Evolutionary conservation across 2,888 invertebrate genomes (phyloP).

Genomic region (Rhyacophila evoluta): DNA sequence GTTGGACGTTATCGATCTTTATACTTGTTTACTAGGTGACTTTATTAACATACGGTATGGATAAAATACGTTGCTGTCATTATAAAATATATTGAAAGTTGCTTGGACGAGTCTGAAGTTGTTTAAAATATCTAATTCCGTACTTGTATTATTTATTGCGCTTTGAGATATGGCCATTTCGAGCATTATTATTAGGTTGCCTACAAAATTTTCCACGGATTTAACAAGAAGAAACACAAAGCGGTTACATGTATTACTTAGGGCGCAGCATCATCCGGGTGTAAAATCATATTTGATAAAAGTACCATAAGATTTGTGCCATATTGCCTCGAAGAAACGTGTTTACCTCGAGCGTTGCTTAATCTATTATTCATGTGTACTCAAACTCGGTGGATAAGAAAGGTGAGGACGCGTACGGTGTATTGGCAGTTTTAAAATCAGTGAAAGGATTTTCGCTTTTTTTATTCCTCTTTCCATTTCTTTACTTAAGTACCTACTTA

Average conservation of each 20-base stretch:
- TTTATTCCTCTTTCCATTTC: too few relatives aligned
- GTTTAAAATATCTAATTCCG: background rate
- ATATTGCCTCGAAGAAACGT: slow-evolving; percentile 28
- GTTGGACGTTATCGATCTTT: too few relatives aligned
- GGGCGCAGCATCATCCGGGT: background rate
- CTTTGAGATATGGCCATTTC: background rate
- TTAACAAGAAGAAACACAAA: background rate
- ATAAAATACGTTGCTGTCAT: too few relatives aligned
- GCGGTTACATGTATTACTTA: background rate
- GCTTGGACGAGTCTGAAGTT: background rate
- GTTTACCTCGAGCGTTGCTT: slow-evolving; percentile 33
- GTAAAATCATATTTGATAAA: slow-evolving; percentile 44
- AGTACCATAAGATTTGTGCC: slow-evolving; percentile 26
- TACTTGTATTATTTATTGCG: background rate
- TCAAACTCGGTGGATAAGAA: slow-evolving; percentile 11
- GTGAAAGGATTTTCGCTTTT: background rate
- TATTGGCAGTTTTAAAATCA: slow-evolving; percentile 22
- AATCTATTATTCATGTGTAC: slow-evolving; percentile 46
- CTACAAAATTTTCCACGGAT: background rate
- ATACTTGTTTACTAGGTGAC: too few relatives aligned
- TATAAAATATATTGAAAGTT: background rate
- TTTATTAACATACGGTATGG: too few relatives aligned
- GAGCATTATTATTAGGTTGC: background rate
- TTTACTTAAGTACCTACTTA: too few relatives aligned
- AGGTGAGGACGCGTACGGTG: slow-evolving; percentile 23